Evolutionary conservation across 2,888 invertebrate species (phyloP).

Genomic region (Phlogophora meticulosa): DNA sequence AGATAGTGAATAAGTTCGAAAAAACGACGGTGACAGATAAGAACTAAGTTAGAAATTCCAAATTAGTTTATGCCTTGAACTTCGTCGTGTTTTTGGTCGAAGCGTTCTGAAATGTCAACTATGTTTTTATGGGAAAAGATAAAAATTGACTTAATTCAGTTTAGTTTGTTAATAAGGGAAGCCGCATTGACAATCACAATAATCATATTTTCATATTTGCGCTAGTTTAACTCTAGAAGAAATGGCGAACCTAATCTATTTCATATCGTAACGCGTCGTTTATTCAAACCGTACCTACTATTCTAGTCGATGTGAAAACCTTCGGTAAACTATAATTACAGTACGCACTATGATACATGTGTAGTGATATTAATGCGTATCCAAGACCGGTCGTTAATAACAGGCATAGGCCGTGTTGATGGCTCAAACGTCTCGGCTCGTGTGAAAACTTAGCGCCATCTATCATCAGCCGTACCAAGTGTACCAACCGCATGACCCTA

Average conservation of each 20-base stretch:
- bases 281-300: slow-evolving; percentile 25
- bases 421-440: slow-evolving; percentile 57
- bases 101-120: no score
- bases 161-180: no score
- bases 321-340: slow-evolving; percentile 62
- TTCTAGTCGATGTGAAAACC: slow-evolving; percentile 58
- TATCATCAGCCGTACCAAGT: slow-evolving; percentile 61
- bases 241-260: neutral
- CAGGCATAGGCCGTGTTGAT: slow-evolving; percentile 57
- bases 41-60: no score
- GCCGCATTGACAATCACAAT: neutral
- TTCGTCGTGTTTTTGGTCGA: no score
- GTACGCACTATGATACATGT: slow-evolving; percentile 47
- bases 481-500: slow-evolving; percentile 57
- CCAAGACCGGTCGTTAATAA: slow-evolving; percentile 67
- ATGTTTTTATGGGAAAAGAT: no score
- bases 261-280: neutral
- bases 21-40: no score
- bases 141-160: no score
- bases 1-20: no score
- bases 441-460: slow-evolving; percentile 69
- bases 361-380: slow-evolving; percentile 61
- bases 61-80: no score
- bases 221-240: neutral
- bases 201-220: neutral